Conservation (phyloP, 2,113 vertebrate genomes). For the Egretta garzetta region DNA sequence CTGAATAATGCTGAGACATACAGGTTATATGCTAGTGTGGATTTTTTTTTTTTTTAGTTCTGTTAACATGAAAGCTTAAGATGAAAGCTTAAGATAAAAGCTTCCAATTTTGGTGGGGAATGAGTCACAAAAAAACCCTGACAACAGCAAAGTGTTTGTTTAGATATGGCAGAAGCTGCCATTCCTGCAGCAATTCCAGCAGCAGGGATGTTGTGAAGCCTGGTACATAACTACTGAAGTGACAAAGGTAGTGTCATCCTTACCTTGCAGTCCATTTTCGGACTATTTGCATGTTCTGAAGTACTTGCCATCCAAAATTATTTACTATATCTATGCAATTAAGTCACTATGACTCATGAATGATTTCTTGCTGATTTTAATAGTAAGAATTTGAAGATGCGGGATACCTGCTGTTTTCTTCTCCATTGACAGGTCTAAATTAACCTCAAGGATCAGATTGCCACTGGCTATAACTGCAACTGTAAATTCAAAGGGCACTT, state of each 20-base stretch:
- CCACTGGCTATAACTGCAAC: neutral
- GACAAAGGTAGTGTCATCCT: neutral
- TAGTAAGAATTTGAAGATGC: neutral
- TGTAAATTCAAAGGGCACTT: neutral
- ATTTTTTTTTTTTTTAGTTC: no score
- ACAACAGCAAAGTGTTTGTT: neutral
- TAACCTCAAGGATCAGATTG: neutral
- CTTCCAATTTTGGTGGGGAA: neutral
- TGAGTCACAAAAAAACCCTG: neutral
- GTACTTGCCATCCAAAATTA: neutral
- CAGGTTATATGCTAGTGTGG: neutral
- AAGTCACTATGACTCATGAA: neutral
- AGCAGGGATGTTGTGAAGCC: neutral
- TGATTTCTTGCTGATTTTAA: conserved; percentile 26
- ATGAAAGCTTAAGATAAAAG: neutral
- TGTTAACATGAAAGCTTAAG: neutral
- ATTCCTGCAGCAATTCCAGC: neutral
- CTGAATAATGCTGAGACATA: fast-evolving
- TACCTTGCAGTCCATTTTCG: neutral
- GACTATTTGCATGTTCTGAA: neutral
- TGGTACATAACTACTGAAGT: neutral
- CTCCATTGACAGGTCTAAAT: neutral
- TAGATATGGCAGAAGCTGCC: neutral
- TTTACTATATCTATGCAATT: neutral
- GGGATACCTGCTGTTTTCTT: conserved; percentile 5